Evolutionary conservation across 2,888 invertebrate species (phyloP), one percentile per base, ranked within the genome.

Genomic region (Nymphalis polychloros): DNA sequence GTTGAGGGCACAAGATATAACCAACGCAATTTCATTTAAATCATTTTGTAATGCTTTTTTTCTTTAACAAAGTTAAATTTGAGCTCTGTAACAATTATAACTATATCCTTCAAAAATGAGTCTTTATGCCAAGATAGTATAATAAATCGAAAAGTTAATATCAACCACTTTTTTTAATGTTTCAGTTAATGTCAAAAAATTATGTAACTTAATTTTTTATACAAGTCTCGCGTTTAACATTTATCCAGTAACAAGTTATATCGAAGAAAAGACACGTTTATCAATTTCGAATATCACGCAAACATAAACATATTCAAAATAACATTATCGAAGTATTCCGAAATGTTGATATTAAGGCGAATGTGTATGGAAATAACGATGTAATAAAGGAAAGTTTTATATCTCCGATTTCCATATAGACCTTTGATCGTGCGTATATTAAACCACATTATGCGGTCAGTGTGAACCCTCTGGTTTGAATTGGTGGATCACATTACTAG

Each of bases 401-500:
- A 69, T 73, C 71, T 73, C 70, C 59, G 67, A 74, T 75, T 75
- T 74, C 75, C 73, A 75, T 74, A 68, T 67, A 73, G 69, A 72
- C 72, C 77, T 75, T 77, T 76, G 76, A 78, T 76, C 76, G 75
- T 73, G 70, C 68, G 52, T 68, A 68, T 72, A 73, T 73, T 70
- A 73, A 70, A 85, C 88, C 86, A 75, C 86, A 84, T 76, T 76
- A 79, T 79, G 85, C 83, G 88, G 87, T 85, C 85, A 81, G 78
- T 76, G 79, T 81, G 81, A 81, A 85, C 86, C 84, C 83, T 82
- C 82, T 80, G 81, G 84, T 84, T 83, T 83, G 82, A 81, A 85
- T 84, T 82, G 81, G 79, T 78, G 78, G 82, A 87, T 89, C 88
- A 82, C 82, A 85, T 90, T 87, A 85, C 86, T 77, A 77, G 75